Conservation (phyloP, 2,113 vertebrate species). For the Oxygymnocypris stewartii region DNA sequence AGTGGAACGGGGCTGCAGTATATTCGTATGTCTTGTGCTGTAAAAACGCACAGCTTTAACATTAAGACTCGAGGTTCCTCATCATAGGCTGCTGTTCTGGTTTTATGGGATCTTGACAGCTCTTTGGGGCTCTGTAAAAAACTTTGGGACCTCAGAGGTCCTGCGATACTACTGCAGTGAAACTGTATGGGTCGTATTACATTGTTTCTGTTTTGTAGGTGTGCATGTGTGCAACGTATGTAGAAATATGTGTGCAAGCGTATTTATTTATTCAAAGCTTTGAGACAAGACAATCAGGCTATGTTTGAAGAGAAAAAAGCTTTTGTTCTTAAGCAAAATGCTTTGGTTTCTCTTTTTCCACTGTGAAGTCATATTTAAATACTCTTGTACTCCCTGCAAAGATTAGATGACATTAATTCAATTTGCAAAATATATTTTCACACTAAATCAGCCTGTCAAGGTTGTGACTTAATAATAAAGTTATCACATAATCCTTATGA, state of each 20-base stretch:
- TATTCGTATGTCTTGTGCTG: slow-evolving; percentile 37
- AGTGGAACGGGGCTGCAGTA: background rate
- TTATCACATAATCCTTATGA: slow-evolving; percentile 22
- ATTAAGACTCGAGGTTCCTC: slow-evolving; percentile 21
- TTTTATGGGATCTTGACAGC: slow-evolving; percentile 37
- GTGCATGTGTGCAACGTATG: slow-evolving; percentile 24
- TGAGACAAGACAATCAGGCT: slow-evolving; percentile 63
- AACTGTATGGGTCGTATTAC: background rate
- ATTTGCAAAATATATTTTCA: slow-evolving; percentile 61
- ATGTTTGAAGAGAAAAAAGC: slow-evolving; percentile 55
- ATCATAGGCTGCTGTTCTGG: slow-evolving; percentile 29
- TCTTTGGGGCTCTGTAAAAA: slow-evolving; percentile 48
- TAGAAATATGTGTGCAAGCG: background rate
- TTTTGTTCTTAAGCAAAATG: slow-evolving; percentile 59
- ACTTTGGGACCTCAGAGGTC: background rate
- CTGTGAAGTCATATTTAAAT: slow-evolving; percentile 57
- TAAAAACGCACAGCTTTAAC: slow-evolving; percentile 36
- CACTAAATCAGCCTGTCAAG: slow-evolving; percentile 51
- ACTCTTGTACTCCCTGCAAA: slow-evolving; percentile 55
- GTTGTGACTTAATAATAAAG: slow-evolving; percentile 58
- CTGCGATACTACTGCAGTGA: slow-evolving; percentile 12
- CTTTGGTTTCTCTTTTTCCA: slow-evolving; percentile 58
- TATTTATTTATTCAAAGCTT: slow-evolving; percentile 1
- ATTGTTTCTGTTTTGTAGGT: background rate
- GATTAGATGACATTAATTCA: slow-evolving; percentile 62